phyloP scores from a whole-genome alignment of 2,888 invertebrate genomes.

The Crioceris asparagi region DNA sequence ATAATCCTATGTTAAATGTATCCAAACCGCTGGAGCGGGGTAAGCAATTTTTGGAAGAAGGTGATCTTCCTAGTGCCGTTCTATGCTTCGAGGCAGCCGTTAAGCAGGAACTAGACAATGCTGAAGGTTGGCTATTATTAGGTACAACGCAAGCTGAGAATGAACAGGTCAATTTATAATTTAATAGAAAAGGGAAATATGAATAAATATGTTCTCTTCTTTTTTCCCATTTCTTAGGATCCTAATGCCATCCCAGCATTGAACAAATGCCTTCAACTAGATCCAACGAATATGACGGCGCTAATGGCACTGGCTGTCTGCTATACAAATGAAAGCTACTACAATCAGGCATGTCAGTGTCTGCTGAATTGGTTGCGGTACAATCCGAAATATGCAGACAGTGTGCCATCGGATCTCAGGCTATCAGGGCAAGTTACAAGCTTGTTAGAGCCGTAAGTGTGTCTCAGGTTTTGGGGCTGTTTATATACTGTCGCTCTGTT shows the following conservation, averaged over 20 bases:
- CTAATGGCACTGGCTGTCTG: conserved; percentile 87
- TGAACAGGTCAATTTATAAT: conserved; percentile 56
- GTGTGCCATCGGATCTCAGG: conserved; percentile 45
- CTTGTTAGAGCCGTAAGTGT: conserved; percentile 39
- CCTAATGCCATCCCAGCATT: conserved; percentile 86
- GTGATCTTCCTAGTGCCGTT: conserved; percentile 92
- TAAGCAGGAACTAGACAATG: conserved; percentile 65
- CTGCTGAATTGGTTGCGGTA: conserved; percentile 67
- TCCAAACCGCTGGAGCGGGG: conserved; percentile 78
- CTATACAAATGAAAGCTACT: conserved; percentile 92
- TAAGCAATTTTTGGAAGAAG: conserved; percentile 66
- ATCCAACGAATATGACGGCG: conserved; percentile 70
- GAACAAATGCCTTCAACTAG: conserved; percentile 69
- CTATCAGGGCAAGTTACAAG: conserved; percentile 40
- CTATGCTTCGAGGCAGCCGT: conserved; percentile 94
- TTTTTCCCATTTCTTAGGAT: conserved; percentile 47
- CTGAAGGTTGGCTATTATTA: conserved; percentile 77
- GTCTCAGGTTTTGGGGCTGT: too few relatives aligned
- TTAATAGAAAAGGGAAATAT: too few relatives aligned
- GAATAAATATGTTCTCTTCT: too few relatives aligned
- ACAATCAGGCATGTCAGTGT: conserved; percentile 77
- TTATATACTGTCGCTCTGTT: too few relatives aligned
- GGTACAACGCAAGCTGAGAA: conserved; percentile 95
- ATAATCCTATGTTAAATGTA: conserved; percentile 74
- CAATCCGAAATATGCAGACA: conserved; percentile 71